A percentile compares a stretch with the other conserved stretches of the same genome.
phyloP scores from a whole-genome alignment of 2,113 vertebrate species.

The Otis tarda region DNA sequence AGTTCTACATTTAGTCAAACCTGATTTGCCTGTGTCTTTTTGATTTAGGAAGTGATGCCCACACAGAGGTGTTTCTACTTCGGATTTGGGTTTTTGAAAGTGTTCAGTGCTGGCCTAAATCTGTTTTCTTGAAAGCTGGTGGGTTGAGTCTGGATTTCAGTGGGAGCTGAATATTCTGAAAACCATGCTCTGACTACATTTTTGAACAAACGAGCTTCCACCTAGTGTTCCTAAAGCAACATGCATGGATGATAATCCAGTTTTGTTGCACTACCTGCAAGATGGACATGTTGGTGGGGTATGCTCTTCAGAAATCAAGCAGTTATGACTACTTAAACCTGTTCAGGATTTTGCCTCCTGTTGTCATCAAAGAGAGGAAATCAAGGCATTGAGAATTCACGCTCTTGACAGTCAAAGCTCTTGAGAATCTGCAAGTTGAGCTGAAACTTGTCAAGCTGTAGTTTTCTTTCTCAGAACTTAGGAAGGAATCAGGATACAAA shows the following conservation, averaged over 20 bases:
- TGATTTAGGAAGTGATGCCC: not conserved
- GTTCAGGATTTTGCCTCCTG: not conserved
- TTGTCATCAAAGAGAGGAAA: not conserved
- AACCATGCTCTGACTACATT: not conserved
- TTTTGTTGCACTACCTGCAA: not conserved
- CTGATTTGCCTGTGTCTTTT: not conserved
- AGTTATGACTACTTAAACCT: not conserved
- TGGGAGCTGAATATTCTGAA: not conserved
- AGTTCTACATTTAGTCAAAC: not conserved
- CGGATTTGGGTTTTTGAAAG: not conserved
- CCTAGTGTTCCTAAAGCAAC: not conserved
- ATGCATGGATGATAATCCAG: not conserved
- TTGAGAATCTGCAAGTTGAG: not conserved
- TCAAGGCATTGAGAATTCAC: not conserved
- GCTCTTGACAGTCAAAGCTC: not conserved
- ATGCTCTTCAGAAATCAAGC: not conserved
- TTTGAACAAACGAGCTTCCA: slow-evolving; percentile 5
- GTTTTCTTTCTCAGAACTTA: not conserved
- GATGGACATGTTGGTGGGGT: not conserved
- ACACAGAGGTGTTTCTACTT: not conserved
- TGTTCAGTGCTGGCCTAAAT: not conserved
- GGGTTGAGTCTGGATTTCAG: not conserved
- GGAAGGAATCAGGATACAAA: not conserved
- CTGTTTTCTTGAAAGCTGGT: not conserved
- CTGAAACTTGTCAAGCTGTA: not conserved